Conservation (phyloP, 2,888 invertebrate species). For the Drosophila maculinotata region DNA sequence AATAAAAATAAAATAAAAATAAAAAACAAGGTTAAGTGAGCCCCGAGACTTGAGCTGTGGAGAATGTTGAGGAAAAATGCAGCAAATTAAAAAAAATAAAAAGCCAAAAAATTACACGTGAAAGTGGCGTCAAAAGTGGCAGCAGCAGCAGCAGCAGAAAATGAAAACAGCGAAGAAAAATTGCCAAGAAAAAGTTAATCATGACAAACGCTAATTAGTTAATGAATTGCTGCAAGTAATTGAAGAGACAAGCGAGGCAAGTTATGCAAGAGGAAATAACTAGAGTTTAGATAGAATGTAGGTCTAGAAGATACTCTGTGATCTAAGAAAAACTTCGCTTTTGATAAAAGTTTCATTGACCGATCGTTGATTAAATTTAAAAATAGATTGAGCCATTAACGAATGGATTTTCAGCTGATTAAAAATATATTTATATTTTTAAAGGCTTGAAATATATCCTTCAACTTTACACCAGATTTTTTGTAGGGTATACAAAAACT, state of each 20-base stretch:
- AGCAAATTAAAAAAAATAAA: conserved; percentile 34
- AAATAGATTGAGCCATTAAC: too few species aligned
- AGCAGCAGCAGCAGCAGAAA: conserved; percentile 4
- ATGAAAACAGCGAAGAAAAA: conserved; percentile 11
- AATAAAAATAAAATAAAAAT: conserved; percentile 24
- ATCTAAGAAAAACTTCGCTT: not conserved
- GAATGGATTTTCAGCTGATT: too few species aligned
- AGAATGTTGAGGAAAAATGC: conserved; percentile 39
- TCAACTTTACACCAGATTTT: too few species aligned
- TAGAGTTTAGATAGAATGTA: not conserved
- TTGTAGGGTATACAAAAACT: too few species aligned
- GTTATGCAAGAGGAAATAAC: conserved; percentile 10
- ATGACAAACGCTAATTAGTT: conserved; percentile 67
- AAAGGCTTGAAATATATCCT: too few species aligned
- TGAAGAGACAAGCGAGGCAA: conserved; percentile 8
- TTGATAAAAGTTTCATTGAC: too few species aligned
- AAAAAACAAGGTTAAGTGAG: conserved; percentile 53
- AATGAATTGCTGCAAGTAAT: conserved; percentile 45
- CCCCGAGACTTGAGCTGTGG: conserved; percentile 1
- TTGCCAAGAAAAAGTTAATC: conserved; percentile 48
- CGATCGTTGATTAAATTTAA: too few species aligned
- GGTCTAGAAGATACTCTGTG: not conserved
- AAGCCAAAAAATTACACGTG: conserved; percentile 26
- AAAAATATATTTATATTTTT: too few species aligned
- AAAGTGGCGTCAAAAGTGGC: conserved; percentile 32